A percentile compares a stretch with the other conserved stretches of the same genome.
phyloP scores from a whole-genome alignment of 1,140 invertebrate species.

The Bursaphelenchus mucronatus region DNA sequence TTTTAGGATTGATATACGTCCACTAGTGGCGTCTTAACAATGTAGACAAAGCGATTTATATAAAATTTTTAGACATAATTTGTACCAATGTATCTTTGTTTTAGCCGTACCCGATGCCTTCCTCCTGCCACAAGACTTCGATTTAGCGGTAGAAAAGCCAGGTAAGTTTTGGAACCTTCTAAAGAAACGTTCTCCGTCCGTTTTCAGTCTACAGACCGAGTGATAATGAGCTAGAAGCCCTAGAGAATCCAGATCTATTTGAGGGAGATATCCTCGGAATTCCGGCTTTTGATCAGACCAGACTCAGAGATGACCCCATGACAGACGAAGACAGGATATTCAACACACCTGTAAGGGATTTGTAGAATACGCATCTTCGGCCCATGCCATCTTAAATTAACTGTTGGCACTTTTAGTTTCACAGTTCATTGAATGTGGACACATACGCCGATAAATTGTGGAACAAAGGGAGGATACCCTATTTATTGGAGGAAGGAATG shows the following conservation, averaged over 20 bases:
- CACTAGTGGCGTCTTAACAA: too few species aligned
- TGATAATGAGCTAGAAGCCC: constrained; percentile 49
- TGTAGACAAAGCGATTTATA: too few species aligned
- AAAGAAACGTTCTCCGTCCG: constrained; percentile 6
- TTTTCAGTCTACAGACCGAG: constrained; percentile 53
- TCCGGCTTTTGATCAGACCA: constrained; percentile 34
- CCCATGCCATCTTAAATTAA: background rate
- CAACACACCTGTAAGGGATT: constrained; percentile 37
- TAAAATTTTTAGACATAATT: too few species aligned
- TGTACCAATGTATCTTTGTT: background rate
- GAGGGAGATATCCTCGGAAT: constrained; percentile 59
- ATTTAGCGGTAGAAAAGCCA: constrained; percentile 49
- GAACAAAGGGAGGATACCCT: constrained; percentile 51
- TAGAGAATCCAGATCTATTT: constrained; percentile 57
- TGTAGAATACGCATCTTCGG: constrained; percentile 6
- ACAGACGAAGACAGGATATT: constrained; percentile 45
- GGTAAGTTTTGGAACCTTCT: constrained; percentile 31
- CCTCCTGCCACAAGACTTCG: constrained; percentile 57
- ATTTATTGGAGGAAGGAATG: constrained; percentile 61
- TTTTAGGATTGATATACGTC: too few species aligned
- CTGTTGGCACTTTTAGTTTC: constrained; percentile 40
- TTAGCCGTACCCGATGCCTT: constrained; percentile 26
- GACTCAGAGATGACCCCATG: background rate
- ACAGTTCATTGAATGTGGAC: constrained; percentile 57
- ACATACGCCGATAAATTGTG: constrained; percentile 60